Base-by-base conservation (phyloP, 1,140 invertebrate genomes). In the Leptinotarsa texana region DNA sequence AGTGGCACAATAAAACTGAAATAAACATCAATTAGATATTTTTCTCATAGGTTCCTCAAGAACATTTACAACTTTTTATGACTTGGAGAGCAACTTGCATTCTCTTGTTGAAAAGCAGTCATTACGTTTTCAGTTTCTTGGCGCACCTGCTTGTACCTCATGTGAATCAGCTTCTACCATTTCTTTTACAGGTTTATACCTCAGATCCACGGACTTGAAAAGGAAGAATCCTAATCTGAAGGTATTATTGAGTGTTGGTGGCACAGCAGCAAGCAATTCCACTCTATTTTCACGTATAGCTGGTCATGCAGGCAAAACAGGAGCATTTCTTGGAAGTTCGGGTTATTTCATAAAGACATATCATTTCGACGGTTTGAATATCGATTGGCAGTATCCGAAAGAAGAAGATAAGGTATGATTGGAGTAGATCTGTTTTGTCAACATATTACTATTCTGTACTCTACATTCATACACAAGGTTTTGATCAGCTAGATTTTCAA, bases 331-430 rank as follows among this genome's bases (percentile, higher is more conserved):
- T 2, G 65, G 61, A 48, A 77, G 75, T 18, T 61, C 73, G 13
- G 63, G 33, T 8, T 69, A 69, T 65, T 75, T 77, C 22, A 33
- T 76, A 8, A 67, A 63, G 24, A 62, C 63, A 18, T 79, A 73
- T 42, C 69, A 75, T 18, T 79, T 77, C 66, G 74, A 79, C 63
- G 78, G 78, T 2, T 47, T 79, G 3, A 75, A 79, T 42, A 62
- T 79, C 13, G 75, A 77, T 21, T 79, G 78, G 78, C 65, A 77
- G 18, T 77, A 72, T 75, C 78, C 78, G 15, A 47, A 74, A 73
- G 42, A 47, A 21, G 48, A 15, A 13, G 76, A 77, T 61, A 63
- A 49, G 71, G 73, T 75, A 69, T 73, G 63, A 33, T 57, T 42
- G n/a, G 4, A 4, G 13, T 57, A 2, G 13, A n/a, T 15, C 2